These are phyloP conservation scores for Lasioglossum baleicum DNA, from an alignment of 1,140 invertebrate species.

Conservation along the genomic window DNA sequence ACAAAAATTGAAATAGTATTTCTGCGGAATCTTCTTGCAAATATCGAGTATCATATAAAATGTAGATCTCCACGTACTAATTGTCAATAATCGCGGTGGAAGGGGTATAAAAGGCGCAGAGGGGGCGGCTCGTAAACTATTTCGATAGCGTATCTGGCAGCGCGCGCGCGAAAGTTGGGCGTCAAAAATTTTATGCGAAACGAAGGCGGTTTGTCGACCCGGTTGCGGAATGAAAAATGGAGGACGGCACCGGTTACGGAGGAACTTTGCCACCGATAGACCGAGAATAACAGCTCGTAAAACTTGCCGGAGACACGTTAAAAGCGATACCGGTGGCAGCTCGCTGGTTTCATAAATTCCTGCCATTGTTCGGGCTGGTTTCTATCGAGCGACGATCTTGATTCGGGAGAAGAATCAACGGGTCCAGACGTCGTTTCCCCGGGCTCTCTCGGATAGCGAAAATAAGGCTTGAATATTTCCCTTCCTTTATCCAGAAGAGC, in stretches of 20 bases:
- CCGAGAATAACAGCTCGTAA: constrained; percentile 20
- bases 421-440: not conserved
- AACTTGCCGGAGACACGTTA: not conserved
- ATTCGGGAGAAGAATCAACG: constrained; percentile 4
- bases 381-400: not conserved
- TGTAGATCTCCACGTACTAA: too few relatives aligned
- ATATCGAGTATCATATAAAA: too few relatives aligned
- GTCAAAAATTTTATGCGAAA: too few relatives aligned
- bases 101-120: too few relatives aligned
- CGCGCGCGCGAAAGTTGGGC: too few relatives aligned
- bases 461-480: constrained; percentile 4
- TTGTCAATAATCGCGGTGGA: too few relatives aligned
- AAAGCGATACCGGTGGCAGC: not conserved
- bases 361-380: constrained; percentile 4
- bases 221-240: not conserved
- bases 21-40: too few relatives aligned
- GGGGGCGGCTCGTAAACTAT: too few relatives aligned
- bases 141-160: too few relatives aligned
- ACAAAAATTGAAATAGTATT: too few relatives aligned
- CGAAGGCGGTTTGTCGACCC: not conserved
- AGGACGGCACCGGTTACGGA: not conserved
- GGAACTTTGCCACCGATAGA: constrained; percentile 14
- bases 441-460: not conserved
- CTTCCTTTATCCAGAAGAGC: not conserved
- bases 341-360: constrained; percentile 19